These are phyloP conservation scores for Nephrotoma guestfalica DNA, from an alignment of 2,888 invertebrate genomes.

Conservation along the genomic window DNA sequence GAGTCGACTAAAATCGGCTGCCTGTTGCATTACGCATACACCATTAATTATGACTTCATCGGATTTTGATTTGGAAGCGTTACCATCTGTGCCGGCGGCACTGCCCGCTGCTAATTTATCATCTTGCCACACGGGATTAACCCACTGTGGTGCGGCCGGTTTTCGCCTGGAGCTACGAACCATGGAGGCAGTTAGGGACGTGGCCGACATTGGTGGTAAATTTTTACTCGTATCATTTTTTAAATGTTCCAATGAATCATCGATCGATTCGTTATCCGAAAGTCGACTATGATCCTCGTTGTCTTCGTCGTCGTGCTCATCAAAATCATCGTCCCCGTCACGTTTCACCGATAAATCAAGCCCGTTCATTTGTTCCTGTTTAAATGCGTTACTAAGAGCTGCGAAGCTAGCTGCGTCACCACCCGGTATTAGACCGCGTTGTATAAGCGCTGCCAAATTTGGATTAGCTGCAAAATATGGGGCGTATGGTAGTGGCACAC, in stretches of 20 bases:
- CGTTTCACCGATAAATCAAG: slow-evolving; percentile 81
- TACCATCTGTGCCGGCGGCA: neutral
- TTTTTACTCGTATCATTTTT: slow-evolving; percentile 23
- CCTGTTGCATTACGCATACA: slow-evolving; percentile 81
- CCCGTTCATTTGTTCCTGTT: slow-evolving; percentile 63
- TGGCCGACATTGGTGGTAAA: slow-evolving; percentile 27
- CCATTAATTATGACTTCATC: slow-evolving; percentile 87
- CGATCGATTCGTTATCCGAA: slow-evolving; percentile 22
- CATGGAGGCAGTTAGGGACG: slow-evolving; percentile 28
- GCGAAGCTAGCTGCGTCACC: slow-evolving; percentile 38
- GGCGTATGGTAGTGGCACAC: slow-evolving; percentile 60
- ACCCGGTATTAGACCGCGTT: slow-evolving; percentile 47
- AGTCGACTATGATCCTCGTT: slow-evolving; percentile 28
- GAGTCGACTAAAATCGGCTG: slow-evolving; percentile 46
- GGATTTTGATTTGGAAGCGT: slow-evolving; percentile 22
- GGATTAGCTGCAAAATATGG: slow-evolving; percentile 66
- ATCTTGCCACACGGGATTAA: slow-evolving; percentile 87
- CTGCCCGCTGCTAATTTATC: slow-evolving; percentile 35
- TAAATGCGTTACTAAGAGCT: slow-evolving; percentile 43
- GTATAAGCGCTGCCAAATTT: slow-evolving; percentile 61
- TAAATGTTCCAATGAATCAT: slow-evolving; percentile 16
- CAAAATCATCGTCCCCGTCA: slow-evolving; percentile 38
- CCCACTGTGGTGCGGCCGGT: slow-evolving; percentile 95
- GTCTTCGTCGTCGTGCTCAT: slow-evolving; percentile 54
- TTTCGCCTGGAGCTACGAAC: slow-evolving; percentile 61